Evolutionary conservation across 2,797 vertebrate species (phyloP).

Genomic region (Loriculus beryllinus): DNA sequence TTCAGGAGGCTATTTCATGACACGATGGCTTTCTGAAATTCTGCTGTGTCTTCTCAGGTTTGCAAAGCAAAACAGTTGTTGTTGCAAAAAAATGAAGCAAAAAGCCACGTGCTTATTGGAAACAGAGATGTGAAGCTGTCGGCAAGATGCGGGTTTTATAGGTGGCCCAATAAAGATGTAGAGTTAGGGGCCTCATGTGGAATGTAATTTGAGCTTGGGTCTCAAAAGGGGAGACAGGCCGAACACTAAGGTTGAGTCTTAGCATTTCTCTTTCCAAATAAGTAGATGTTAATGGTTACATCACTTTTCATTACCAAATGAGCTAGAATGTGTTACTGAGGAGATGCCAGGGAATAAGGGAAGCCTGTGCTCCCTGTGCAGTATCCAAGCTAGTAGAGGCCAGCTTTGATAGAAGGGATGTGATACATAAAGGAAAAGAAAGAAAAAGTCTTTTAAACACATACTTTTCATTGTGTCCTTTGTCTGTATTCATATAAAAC

Average conservation of each 20-base stretch:
- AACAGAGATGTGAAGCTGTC: not conserved
- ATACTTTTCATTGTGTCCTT: not conserved
- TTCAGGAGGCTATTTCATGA: constrained; percentile 19
- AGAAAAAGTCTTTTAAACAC: not conserved
- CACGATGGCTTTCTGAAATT: constrained; percentile 19
- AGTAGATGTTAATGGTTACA: not conserved
- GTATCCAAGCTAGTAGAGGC: not conserved
- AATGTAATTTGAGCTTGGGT: not conserved
- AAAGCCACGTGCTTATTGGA: not conserved
- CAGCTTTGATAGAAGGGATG: not conserved
- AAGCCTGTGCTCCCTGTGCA: not conserved
- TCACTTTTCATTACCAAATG: not conserved
- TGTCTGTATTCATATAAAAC: constrained; percentile 22
- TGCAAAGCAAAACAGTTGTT: not conserved
- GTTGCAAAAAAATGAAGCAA: not conserved
- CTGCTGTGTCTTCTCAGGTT: not conserved
- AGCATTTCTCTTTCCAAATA: not conserved
- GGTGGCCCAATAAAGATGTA: not conserved
- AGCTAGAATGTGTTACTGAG: not conserved
- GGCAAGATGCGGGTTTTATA: not conserved
- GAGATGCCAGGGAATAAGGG: not conserved
- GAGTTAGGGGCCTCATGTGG: not conserved
- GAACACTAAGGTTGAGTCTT: not conserved
- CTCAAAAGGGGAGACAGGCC: not conserved
- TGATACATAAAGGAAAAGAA: not conserved